phyloP scores from a whole-genome alignment of 2,888 invertebrate species.

The Linnaemya vulpina region DNA sequence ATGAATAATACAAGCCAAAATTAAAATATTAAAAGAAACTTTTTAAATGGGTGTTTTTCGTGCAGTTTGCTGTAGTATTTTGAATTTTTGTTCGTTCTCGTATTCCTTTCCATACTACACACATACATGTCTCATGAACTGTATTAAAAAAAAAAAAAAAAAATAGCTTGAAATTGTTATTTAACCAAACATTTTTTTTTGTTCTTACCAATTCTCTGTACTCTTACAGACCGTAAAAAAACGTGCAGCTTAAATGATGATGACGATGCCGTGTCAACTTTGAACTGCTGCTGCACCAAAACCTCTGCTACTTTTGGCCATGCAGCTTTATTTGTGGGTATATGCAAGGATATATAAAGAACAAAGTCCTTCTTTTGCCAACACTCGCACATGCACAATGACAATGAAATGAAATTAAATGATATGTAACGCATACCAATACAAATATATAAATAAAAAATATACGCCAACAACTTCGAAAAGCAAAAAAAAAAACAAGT shows the following conservation, averaged over 20 bases:
- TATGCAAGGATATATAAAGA: conserved; percentile 64
- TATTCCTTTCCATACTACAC: conserved; percentile 59
- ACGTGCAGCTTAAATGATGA: conserved; percentile 73
- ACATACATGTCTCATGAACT: conserved; percentile 65
- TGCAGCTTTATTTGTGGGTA: conserved; percentile 34
- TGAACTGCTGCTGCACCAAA: conserved; percentile 62
- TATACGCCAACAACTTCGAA: conserved; percentile 40
- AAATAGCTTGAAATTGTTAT: conserved; percentile 66
- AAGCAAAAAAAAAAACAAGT: conserved; percentile 44
- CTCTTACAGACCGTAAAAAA: conserved; percentile 66
- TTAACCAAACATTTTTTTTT: conserved; percentile 71
- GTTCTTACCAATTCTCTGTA: conserved; percentile 68
- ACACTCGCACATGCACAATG: conserved; percentile 50
- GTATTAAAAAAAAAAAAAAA: conserved; percentile 72
- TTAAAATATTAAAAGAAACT: conserved; percentile 17
- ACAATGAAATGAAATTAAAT: conserved; percentile 69
- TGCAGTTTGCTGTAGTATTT: conserved; percentile 68
- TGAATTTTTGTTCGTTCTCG: conserved; percentile 63
- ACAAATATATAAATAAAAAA: conserved; percentile 39
- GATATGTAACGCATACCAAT: conserved; percentile 59
- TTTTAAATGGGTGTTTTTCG: conserved; percentile 65
- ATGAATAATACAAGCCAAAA: conserved; percentile 16
- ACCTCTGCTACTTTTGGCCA: conserved; percentile 33
- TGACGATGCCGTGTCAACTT: conserved; percentile 69
- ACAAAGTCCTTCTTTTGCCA: conserved; percentile 24